These are phyloP conservation scores for Dipodomys ordii DNA, from an alignment of 2,113 vertebrate species.

Conservation along the genomic window DNA sequence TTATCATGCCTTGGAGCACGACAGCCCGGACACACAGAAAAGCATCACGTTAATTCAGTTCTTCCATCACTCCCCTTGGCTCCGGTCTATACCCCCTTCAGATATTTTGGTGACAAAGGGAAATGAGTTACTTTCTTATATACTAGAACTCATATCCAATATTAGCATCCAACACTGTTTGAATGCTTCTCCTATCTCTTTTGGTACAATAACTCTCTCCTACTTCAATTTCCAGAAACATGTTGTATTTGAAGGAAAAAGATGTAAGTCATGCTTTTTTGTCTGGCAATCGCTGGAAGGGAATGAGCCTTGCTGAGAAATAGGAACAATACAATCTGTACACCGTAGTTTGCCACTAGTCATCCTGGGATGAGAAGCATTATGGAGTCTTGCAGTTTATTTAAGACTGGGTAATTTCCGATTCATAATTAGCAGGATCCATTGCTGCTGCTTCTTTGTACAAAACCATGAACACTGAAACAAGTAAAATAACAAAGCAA, in stretches of 20 bases:
- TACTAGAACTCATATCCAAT: background rate
- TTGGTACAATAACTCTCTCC: background rate
- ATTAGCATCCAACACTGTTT: background rate
- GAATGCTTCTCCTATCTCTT: background rate
- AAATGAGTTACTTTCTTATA: background rate
- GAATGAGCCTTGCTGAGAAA: background rate
- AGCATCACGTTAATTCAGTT: background rate
- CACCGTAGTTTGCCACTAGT: background rate
- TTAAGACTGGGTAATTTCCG: background rate
- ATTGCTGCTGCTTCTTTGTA: background rate
- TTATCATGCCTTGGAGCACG: background rate
- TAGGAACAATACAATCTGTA: background rate
- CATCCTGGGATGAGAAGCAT: background rate
- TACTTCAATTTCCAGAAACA: slow-evolving; percentile 19
- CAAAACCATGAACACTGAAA: background rate
- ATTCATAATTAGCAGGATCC: background rate
- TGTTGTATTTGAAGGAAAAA: background rate
- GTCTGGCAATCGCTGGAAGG: background rate
- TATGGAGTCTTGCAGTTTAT: background rate
- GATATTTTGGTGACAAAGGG: no score
- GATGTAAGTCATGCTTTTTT: background rate
- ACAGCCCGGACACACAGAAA: background rate
- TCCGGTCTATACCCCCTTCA: background rate
- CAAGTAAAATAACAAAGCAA: background rate
- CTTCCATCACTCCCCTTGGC: background rate